Evolutionary conservation across 2,888 invertebrate genomes (phyloP).

Genomic region (Harmothoe impar): DNA sequence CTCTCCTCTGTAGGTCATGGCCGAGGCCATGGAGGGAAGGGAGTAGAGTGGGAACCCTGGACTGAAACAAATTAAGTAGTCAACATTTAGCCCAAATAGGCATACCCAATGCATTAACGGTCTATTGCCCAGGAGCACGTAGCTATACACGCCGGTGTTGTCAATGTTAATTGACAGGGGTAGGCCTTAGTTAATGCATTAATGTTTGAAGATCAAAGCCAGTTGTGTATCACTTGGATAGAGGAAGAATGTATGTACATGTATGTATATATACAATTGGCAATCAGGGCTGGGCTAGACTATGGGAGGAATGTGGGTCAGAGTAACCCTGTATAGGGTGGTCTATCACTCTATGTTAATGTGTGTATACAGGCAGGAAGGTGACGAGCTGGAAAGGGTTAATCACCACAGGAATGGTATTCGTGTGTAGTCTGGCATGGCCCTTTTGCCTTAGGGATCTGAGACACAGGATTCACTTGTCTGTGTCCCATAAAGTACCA

Average conservation of each 20-base stretch:
- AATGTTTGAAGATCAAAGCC: slow-evolving; percentile 10
- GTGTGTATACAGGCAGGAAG: background rate
- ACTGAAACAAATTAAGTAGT: background rate
- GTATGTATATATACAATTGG: background rate
- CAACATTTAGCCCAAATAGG: slow-evolving; percentile 3
- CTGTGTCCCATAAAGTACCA: background rate
- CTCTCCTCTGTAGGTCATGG: no score
- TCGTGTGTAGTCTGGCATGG: slow-evolving; percentile 2
- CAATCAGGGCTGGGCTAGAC: background rate
- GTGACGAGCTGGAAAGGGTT: background rate
- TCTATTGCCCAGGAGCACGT: background rate
- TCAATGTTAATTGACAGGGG: slow-evolving; percentile 5
- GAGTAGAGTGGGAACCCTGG: background rate
- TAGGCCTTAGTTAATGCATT: background rate
- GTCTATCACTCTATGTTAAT: background rate
- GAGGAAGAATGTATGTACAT: background rate
- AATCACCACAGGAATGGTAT: slow-evolving; percentile 9
- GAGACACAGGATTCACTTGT: background rate
- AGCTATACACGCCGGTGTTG: background rate
- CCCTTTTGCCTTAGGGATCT: background rate
- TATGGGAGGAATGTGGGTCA: background rate
- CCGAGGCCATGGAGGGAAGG: background rate
- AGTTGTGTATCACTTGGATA: slow-evolving; percentile 9
- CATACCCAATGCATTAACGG: background rate
- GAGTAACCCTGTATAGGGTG: background rate